phyloP scores from a whole-genome alignment of 2,888 invertebrate genomes.

The Mechanitis messenoides region DNA sequence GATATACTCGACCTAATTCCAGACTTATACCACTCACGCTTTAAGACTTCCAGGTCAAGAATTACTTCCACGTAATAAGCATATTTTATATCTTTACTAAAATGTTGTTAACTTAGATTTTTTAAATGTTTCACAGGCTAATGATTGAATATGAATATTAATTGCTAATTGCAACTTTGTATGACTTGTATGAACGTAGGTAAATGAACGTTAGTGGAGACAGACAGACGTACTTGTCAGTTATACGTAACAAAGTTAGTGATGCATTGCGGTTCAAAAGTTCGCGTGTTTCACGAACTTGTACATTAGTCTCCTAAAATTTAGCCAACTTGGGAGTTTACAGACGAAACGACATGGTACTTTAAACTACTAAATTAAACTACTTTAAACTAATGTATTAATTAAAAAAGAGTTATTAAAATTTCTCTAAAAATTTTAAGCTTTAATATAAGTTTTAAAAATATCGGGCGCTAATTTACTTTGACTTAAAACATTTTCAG shows the following conservation, averaged over 20 bases:
- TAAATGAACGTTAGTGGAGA: not conserved
- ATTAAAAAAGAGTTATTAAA: not conserved
- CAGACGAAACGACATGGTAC: no score
- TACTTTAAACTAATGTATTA: not conserved
- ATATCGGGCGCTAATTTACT: not conserved
- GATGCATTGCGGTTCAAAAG: slow-evolving; percentile 60
- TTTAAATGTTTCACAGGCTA: not conserved
- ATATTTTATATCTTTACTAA: not conserved
- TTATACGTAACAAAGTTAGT: slow-evolving; percentile 35
- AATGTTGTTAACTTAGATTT: not conserved
- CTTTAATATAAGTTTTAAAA: not conserved
- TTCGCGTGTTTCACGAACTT: slow-evolving; percentile 48
- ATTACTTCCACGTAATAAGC: not conserved
- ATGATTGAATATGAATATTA: not conserved
- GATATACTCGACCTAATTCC: slow-evolving; percentile 25
- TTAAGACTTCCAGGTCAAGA: slow-evolving; percentile 21
- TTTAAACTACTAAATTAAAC: no score
- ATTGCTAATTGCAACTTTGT: not conserved
- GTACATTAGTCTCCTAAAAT: slow-evolving; percentile 30
- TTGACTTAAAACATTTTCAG: no score
- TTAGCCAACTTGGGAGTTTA: slow-evolving; percentile 5
- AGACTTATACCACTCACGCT: slow-evolving; percentile 13
- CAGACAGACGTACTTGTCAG: slow-evolving; percentile 1
- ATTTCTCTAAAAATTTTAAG: not conserved
- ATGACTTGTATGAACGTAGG: no score